phyloP scores from a whole-genome alignment of 1,140 invertebrate genomes.

The Bursaphelenchus mucronatus region DNA sequence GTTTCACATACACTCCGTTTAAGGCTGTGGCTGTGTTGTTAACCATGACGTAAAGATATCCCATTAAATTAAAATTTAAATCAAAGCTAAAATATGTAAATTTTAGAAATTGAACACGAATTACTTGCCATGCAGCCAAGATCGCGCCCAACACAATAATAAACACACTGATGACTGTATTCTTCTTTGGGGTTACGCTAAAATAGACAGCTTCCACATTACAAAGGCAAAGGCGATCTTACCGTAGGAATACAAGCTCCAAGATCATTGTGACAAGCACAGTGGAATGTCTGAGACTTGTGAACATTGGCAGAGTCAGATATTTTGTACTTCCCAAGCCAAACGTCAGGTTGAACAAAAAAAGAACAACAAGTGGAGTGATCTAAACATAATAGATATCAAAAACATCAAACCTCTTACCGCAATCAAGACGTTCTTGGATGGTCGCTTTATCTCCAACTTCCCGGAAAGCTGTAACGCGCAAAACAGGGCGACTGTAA shows the following conservation, averaged over 20 bases:
- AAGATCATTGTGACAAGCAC: constrained; percentile 97
- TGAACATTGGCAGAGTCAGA: constrained; percentile 91
- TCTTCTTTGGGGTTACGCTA: constrained; percentile 63
- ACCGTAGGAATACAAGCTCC: constrained; percentile 81
- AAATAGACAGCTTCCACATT: constrained; percentile 30
- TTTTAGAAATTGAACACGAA: neutral
- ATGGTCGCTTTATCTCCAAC: neutral
- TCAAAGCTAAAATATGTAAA: constrained; percentile 67
- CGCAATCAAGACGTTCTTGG: neutral
- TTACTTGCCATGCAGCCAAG: constrained; percentile 63
- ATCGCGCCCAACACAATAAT: constrained; percentile 91
- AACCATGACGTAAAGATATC: constrained; percentile 80
- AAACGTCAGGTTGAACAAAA: constrained; percentile 80
- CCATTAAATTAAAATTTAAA: constrained; percentile 40
- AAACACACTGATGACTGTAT: constrained; percentile 79
- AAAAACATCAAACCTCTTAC: neutral
- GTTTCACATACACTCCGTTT: constrained; percentile 93
- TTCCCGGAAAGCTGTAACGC: neutral
- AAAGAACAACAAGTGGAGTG: constrained; percentile 11
- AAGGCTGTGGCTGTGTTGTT: constrained; percentile 83
- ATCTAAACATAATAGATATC: constrained; percentile 6
- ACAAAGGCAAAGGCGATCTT: neutral
- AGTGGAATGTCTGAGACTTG: constrained; percentile 86
- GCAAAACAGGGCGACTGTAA: constrained; percentile 3
- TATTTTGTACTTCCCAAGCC: constrained; percentile 95